phyloP scores from a whole-genome alignment of 2,113 vertebrate genomes.

The Galeopterus variegatus region DNA sequence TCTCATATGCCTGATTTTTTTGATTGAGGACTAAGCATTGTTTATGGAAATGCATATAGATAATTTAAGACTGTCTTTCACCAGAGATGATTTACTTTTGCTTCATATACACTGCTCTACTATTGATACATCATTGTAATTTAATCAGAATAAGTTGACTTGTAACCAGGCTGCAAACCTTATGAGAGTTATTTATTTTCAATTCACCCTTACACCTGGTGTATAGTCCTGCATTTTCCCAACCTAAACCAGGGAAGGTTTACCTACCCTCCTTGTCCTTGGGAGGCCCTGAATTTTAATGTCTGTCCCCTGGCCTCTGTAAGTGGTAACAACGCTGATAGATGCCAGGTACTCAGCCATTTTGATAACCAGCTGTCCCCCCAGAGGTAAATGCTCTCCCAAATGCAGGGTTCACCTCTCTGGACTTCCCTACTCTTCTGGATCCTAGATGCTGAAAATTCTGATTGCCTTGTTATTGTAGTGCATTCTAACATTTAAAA shows the following conservation, averaged over 20 bases:
- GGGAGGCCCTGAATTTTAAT: not conserved
- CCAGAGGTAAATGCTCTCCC: not conserved
- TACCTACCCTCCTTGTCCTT: not conserved
- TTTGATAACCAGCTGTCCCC: not conserved
- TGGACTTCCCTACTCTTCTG: not conserved
- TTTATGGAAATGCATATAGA: not conserved
- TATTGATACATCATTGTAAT: not conserved
- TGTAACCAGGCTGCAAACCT: not conserved
- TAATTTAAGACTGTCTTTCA: not conserved
- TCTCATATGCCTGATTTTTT: not conserved
- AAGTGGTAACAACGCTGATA: not conserved
- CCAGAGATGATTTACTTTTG: not conserved
- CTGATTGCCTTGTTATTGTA: not conserved
- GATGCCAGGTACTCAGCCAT: not conserved
- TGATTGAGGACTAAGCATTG: not conserved
- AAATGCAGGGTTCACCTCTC: not conserved
- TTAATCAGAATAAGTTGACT: constrained; percentile 22
- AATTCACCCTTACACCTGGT: not conserved
- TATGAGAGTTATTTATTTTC: not conserved
- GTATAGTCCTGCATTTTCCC: not conserved
- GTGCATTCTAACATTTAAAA: not conserved
- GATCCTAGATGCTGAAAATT: not conserved
- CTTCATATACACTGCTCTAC: not conserved
- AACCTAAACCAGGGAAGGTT: not conserved
- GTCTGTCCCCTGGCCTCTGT: too few relatives aligned